Evolutionary conservation across 2,888 invertebrate species (phyloP).

Genomic region (Heliconius cydno): DNA sequence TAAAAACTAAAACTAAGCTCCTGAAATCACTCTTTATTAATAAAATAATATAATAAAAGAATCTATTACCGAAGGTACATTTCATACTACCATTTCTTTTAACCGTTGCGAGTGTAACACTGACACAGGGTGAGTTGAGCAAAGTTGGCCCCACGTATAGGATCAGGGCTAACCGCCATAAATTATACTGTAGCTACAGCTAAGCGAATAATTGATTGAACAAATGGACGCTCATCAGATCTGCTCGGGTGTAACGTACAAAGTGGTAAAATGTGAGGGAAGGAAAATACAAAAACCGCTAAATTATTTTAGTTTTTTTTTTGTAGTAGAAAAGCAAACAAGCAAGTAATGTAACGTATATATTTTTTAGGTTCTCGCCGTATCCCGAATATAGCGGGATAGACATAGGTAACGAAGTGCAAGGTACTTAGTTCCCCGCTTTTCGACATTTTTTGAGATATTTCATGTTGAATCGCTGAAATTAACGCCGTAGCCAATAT

Average conservation of each 20-base stretch:
- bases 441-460: background rate
- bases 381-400: background rate
- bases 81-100: background rate
- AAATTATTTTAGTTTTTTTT: background rate
- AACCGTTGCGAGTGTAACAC: background rate
- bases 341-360: too few species aligned
- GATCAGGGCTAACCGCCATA: constrained; percentile 53
- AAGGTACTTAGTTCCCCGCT: background rate
- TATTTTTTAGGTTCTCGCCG: background rate
- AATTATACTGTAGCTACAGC: constrained; percentile 58
- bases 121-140: constrained; percentile 18
- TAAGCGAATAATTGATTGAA: constrained; percentile 75
- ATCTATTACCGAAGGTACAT: background rate
- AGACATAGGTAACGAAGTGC: background rate
- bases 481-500: background rate
- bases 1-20: too few species aligned
- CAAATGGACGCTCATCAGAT: constrained; percentile 58
- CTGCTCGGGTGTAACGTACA: constrained; percentile 45
- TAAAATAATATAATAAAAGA: background rate
- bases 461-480: background rate
- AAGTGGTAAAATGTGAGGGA: constrained; percentile 43
- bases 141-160: constrained; percentile 21
- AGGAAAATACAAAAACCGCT: background rate
- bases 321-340: background rate
- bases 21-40: too few species aligned